Evolutionary conservation across 2,113 vertebrate species (phyloP).

Genomic region (Vicugna pacos): DNA sequence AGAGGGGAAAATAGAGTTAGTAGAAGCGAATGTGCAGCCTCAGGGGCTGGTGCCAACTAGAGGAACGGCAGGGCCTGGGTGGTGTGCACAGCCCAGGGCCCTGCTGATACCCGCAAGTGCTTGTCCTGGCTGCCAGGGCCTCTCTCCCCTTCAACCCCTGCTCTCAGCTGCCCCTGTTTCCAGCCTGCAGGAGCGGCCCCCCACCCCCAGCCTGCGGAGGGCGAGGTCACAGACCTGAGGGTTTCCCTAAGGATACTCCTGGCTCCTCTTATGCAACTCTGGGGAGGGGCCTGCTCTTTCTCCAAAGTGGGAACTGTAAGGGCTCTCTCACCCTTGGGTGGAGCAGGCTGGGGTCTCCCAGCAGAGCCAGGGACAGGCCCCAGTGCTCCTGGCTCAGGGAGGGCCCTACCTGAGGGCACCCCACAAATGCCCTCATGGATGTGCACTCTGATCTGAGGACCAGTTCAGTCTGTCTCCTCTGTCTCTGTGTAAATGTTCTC

Average conservation of each 20-base stretch:
- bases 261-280: fast-evolving
- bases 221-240: neutral
- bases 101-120: no score
- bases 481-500: neutral
- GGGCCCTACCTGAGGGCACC: no score
- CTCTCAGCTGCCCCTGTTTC: neutral
- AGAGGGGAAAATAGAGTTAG: neutral
- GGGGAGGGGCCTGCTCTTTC: neutral
- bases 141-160: fast-evolving
- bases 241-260: neutral
- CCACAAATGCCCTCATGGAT: fast-evolving
- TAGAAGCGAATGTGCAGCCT: neutral
- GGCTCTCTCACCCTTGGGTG: neutral
- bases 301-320: neutral
- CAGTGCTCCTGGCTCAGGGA: neutral
- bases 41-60: fast-evolving
- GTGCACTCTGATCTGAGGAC: neutral
- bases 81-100: neutral
- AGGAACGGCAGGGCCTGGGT: neutral
- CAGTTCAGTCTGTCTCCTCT: neutral
- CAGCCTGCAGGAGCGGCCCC: neutral
- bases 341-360: neutral
- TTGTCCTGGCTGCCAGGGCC: neutral
- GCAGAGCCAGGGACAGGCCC: neutral
- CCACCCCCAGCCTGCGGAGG: no score